These are phyloP conservation scores for Gymnothorax reevesii DNA, from an alignment of 2,797 vertebrate species.

Conservation along the genomic window DNA sequence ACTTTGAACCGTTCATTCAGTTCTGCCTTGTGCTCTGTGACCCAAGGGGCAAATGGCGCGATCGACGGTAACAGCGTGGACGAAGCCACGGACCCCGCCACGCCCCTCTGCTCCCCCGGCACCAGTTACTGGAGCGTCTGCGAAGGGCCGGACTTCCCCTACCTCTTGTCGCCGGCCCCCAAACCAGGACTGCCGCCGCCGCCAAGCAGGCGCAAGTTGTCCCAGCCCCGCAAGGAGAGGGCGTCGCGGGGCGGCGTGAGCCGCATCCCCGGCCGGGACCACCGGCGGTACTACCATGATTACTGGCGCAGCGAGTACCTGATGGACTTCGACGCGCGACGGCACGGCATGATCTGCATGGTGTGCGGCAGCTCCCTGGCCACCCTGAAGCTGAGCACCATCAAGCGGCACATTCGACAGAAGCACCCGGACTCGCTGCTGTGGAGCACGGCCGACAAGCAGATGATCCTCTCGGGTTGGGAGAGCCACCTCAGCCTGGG, in stretches of 20 bases:
- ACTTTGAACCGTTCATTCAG: neutral
- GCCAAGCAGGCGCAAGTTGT: conserved; percentile 58
- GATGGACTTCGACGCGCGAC: conserved; percentile 89
- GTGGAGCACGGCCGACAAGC: conserved; percentile 86
- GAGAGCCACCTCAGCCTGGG: conserved; percentile 84
- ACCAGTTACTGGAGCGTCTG: conserved; percentile 76
- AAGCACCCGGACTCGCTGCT: conserved; percentile 89
- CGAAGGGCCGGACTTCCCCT: conserved; percentile 67
- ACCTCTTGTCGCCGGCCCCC: conserved; percentile 65
- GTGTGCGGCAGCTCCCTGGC: conserved; percentile 90
- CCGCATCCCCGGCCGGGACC: conserved; percentile 86
- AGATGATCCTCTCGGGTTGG: conserved; percentile 89
- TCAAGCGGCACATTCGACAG: conserved; percentile 91
- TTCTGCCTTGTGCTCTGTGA: conserved; percentile 31
- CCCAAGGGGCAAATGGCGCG: conserved; percentile 59
- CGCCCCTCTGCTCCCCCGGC: conserved; percentile 58
- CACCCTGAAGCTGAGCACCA: conserved; percentile 91
- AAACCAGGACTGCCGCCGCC: conserved; percentile 59
- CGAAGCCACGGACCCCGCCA: conserved; percentile 42
- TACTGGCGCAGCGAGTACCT: conserved; percentile 93
- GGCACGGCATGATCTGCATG: conserved; percentile 94
- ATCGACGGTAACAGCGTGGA: conserved; percentile 66
- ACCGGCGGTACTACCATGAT: conserved; percentile 91
- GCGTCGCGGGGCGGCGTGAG: conserved; percentile 82
- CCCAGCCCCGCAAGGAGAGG: conserved; percentile 69